Evolutionary conservation across 2,113 vertebrate genomes (phyloP).

Genomic region (Mobula birostris): DNA sequence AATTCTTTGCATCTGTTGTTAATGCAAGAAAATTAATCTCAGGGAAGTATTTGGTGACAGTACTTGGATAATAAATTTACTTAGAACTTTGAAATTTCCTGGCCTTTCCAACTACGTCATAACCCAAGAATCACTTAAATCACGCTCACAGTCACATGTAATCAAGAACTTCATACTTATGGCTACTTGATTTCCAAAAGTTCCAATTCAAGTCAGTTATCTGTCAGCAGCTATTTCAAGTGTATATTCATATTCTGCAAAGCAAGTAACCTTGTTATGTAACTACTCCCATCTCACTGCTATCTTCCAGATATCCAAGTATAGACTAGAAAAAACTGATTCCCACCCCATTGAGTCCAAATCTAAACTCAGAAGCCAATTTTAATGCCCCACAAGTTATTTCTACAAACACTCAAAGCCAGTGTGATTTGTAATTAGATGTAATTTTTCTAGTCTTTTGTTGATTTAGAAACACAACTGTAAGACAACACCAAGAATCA

Average conservation of each 20-base stretch:
- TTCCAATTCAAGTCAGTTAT: neutral
- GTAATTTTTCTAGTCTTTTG: neutral
- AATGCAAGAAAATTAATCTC: no score
- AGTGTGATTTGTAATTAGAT: neutral
- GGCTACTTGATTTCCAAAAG: neutral
- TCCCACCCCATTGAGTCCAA: neutral
- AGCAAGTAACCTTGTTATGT: neutral
- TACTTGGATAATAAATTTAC: no score
- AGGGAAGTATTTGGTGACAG: no score
- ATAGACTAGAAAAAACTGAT: neutral
- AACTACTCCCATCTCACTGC: no score
- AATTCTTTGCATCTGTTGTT: no score
- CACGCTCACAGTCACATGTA: no score
- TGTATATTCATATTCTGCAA: neutral
- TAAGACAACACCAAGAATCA: neutral
- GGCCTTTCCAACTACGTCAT: neutral
- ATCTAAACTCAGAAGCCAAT: neutral
- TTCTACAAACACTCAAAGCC: neutral
- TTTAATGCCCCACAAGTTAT: neutral
- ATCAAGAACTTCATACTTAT: neutral
- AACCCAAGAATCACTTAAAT: neutral
- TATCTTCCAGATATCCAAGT: no score
- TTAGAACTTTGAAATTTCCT: neutral
- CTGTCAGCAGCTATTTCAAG: neutral
- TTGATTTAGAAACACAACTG: neutral